A percentile compares a stretch with the other conserved stretches of the same genome.
Conservation (phyloP, 2,888 invertebrate genomes). For the Volucella inflata region DNA sequence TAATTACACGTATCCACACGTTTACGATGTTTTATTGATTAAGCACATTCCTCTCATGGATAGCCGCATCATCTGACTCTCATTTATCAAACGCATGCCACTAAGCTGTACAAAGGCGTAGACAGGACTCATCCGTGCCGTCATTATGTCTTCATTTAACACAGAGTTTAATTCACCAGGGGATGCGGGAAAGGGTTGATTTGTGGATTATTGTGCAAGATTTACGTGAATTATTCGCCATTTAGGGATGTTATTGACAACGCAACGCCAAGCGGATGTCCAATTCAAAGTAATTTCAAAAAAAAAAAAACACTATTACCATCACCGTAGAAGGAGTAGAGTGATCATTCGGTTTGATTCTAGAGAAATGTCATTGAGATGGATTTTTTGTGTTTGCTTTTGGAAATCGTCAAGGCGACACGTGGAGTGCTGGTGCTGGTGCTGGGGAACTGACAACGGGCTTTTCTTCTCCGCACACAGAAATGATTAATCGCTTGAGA, state of each 20-base stretch:
- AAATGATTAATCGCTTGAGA: slow-evolving; percentile 72
- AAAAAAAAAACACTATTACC: neutral
- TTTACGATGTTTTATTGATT: slow-evolving; percentile 55
- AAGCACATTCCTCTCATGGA: slow-evolving; percentile 38
- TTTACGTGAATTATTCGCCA: slow-evolving; percentile 55
- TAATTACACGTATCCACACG: slow-evolving; percentile 64
- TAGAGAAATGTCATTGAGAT: slow-evolving; percentile 15
- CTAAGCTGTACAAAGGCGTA: slow-evolving; percentile 40
- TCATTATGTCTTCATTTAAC: slow-evolving; percentile 62
- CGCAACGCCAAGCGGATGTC: slow-evolving; percentile 22
- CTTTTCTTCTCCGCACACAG: slow-evolving; percentile 29
- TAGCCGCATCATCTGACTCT: slow-evolving; percentile 51
- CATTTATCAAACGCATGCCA: slow-evolving; percentile 69
- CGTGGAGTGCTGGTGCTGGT: slow-evolving; percentile 38
- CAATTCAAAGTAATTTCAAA: slow-evolving; percentile 48
- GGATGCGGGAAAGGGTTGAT: slow-evolving; percentile 63
- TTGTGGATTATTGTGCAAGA: slow-evolving; percentile 39
- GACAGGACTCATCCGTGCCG: slow-evolving; percentile 46
- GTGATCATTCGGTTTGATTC: slow-evolving; percentile 34
- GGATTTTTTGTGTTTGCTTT: slow-evolving; percentile 60
- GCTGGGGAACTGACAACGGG: slow-evolving; percentile 46
- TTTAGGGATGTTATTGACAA: slow-evolving; percentile 64
- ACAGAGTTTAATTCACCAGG: slow-evolving; percentile 4
- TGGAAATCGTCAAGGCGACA: slow-evolving; percentile 70
- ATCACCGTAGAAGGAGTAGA: slow-evolving; percentile 35